These are phyloP conservation scores for Apogon hyalosoma DNA, from an alignment of 2,797 vertebrate species.

Conservation along the genomic window DNA sequence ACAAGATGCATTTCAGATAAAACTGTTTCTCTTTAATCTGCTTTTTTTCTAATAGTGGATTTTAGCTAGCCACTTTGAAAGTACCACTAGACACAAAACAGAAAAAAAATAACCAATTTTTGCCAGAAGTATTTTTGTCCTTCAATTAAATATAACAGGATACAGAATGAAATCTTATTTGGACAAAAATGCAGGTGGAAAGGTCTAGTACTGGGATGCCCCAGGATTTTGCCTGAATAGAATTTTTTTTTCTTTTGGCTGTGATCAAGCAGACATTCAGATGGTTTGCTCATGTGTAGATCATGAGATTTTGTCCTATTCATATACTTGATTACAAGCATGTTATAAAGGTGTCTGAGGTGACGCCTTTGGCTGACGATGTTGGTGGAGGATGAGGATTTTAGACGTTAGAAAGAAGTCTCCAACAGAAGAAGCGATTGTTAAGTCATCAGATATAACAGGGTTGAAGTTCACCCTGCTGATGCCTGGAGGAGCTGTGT, in stretches of 20 bases:
- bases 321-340: constrained; percentile 24
- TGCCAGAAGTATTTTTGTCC: not conserved
- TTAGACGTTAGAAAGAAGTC: not conserved
- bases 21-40: too few relatives aligned
- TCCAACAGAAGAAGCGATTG: constrained; percentile 59
- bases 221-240: not conserved
- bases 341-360: constrained; percentile 54
- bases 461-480: constrained; percentile 14
- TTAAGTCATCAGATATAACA: constrained; percentile 44
- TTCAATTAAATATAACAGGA: constrained; percentile 1
- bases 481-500: constrained; percentile 33
- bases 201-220: not conserved
- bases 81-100: not conserved
- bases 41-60: constrained; percentile 12
- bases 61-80: not conserved
- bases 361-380: constrained; percentile 24
- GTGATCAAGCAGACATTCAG: constrained; percentile 17
- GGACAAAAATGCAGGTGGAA: constrained; percentile 2
- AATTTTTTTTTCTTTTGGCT: constrained; percentile 2
- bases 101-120: not conserved
- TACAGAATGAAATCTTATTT: not conserved
- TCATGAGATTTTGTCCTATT: constrained; percentile 62
- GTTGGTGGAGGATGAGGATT: constrained; percentile 14
- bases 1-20: not conserved
- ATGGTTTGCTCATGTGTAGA: constrained; percentile 42